Conservation (phyloP, 2,113 vertebrate species). For the Gnathonemus echidnorhynchus region DNA sequence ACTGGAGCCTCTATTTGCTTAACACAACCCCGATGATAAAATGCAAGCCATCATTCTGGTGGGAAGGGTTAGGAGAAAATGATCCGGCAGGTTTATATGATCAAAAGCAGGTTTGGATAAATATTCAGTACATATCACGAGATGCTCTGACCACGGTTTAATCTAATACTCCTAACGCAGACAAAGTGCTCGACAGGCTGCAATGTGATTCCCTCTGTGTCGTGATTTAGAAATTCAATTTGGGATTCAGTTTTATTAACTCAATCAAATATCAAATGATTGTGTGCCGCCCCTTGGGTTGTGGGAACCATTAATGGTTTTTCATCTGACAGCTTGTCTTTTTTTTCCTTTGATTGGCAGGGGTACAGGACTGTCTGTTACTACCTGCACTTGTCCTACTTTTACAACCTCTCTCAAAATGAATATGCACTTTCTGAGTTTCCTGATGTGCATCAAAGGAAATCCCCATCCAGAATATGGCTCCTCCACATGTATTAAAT, state of each 20-base stretch:
- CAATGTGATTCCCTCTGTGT: slow-evolving; percentile 1
- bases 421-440: not conserved
- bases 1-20: not conserved
- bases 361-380: not conserved
- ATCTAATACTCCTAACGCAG: not conserved
- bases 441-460: not conserved
- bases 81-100: not conserved
- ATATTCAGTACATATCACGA: not conserved
- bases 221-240: slow-evolving; percentile 3
- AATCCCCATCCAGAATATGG: not conserved
- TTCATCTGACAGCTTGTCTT: not conserved
- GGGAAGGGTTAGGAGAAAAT: not conserved
- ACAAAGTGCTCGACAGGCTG: not conserved
- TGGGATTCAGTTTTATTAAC: slow-evolving; percentile 7
- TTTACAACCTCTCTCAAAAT: not conserved
- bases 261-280: slow-evolving; percentile 12
- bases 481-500: not conserved
- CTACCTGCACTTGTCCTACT: not conserved
- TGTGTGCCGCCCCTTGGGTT: not conserved
- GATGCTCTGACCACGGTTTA: not conserved
- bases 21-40: not conserved
- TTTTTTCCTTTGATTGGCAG: not conserved
- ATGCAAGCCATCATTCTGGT: not conserved
- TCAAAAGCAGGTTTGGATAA: not conserved
- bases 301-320: not conserved